Conservation (phyloP, 1,140 invertebrate genomes). For the Palaemon carinicauda region DNA sequence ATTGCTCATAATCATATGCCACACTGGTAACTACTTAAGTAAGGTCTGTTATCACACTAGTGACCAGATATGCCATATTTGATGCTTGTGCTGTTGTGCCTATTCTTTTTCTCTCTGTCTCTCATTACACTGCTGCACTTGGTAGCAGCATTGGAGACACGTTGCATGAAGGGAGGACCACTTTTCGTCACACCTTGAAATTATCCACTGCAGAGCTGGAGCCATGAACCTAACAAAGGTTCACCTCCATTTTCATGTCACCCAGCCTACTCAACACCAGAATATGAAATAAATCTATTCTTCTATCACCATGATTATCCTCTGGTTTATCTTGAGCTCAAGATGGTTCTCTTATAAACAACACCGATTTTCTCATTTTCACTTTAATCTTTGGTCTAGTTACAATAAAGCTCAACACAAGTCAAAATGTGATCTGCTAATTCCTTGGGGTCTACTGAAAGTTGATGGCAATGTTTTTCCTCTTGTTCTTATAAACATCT, state of each 20-base stretch:
- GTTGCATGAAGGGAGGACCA: background rate
- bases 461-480: slow-evolving; percentile 28
- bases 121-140: background rate
- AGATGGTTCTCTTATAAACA: too few species aligned
- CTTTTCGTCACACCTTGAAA: background rate
- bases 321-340: too few species aligned
- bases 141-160: background rate
- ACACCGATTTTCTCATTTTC: too few species aligned
- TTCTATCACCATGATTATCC: too few species aligned
- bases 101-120: background rate
- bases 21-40: background rate
- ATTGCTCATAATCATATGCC: background rate
- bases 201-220: too few species aligned
- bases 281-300: too few species aligned
- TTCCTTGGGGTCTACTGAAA: slow-evolving; percentile 17
- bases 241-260: too few species aligned
- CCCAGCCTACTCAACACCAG: too few species aligned
- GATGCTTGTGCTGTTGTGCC: background rate
- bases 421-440: slow-evolving; percentile 17
- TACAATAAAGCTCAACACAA: background rate
- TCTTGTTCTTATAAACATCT: slow-evolving; percentile 38
- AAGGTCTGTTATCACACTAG: background rate
- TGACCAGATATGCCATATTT: background rate
- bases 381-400: too few species aligned
- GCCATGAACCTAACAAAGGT: too few species aligned